Evolutionary conservation across 30 jellyfish, hydroid and myxozoan species (phyloP).

Genomic region (Pelagia noctiluca): DNA sequence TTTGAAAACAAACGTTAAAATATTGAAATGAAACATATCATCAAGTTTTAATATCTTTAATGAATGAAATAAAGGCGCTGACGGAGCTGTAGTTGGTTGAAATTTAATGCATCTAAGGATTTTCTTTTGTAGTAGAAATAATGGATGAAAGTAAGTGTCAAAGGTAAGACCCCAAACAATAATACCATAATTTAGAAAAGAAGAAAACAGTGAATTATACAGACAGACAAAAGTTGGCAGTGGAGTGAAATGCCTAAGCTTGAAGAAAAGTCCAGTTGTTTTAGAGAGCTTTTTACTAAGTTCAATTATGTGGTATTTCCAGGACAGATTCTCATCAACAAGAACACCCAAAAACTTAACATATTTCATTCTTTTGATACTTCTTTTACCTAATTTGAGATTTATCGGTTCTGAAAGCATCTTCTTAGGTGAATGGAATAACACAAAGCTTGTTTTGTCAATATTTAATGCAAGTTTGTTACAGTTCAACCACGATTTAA

Average conservation of each 20-base stretch:
- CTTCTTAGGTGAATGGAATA: constrained; percentile 51
- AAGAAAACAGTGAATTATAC: constrained; percentile 42
- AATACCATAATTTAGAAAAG: constrained; percentile 35
- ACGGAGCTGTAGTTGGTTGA: constrained; percentile 11
- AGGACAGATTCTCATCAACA: constrained; percentile 55
- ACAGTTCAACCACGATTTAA: constrained; percentile 39
- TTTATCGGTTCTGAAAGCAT: constrained; percentile 15
- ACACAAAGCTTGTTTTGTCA: constrained; percentile 44
- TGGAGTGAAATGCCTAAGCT: constrained; percentile 42
- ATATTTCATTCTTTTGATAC: constrained; percentile 43
- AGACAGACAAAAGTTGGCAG: constrained; percentile 37
- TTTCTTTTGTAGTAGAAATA: constrained; percentile 33
- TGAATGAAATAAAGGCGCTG: constrained; percentile 29
- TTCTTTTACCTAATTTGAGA: constrained; percentile 5
- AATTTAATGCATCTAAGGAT: constrained; percentile 24
- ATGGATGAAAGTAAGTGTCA: constrained; percentile 25
- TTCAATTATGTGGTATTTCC: constrained; percentile 55
- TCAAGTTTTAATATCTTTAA: constrained; percentile 16
- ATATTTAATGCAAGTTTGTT: constrained; percentile 54
- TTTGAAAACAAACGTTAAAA: constrained; percentile 26
- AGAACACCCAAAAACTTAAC: constrained; percentile 60
- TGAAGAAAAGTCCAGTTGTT: constrained; percentile 46
- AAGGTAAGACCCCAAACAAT: constrained; percentile 43
- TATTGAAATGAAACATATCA: constrained; percentile 1
- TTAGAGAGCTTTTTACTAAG: constrained; percentile 45